Conservation (phyloP, 2,888 invertebrate genomes). For the Nemapogon koenigi region DNA sequence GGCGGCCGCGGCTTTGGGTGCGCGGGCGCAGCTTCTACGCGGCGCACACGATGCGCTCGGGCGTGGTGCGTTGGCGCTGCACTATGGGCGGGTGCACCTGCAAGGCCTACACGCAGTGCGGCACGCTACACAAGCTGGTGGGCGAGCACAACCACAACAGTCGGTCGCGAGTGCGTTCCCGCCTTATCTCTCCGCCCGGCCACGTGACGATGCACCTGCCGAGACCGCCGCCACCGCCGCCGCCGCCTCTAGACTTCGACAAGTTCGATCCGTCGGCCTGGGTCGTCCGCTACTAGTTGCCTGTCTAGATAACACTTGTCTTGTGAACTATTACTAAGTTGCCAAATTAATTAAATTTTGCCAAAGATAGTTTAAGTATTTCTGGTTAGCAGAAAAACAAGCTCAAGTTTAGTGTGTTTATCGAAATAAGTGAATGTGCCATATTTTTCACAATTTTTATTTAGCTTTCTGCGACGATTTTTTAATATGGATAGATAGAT, state of each 20-base stretch:
- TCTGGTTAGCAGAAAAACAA: no score
- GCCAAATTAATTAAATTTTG: no score
- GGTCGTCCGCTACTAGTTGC: constrained; percentile 39
- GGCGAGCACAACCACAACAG: constrained; percentile 54
- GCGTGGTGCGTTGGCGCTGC: constrained; percentile 55
- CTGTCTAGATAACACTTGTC: not conserved
- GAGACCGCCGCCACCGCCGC: constrained; percentile 37
- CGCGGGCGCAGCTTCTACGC: constrained; percentile 57
- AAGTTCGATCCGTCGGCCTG: constrained; percentile 52
- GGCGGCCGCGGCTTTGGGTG: constrained; percentile 54
- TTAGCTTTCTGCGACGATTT: no score
- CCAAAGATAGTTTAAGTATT: no score
- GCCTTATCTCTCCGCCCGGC: constrained; percentile 3
- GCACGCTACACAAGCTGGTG: constrained; percentile 49
- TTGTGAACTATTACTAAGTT: no score
- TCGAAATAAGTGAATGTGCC: no score
- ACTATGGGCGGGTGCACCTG: constrained; percentile 59
- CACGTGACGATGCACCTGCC: constrained; percentile 19
- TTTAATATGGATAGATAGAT: no score
- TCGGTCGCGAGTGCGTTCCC: constrained; percentile 20
- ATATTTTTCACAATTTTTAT: no score
- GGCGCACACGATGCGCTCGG: constrained; percentile 57
- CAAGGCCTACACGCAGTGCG: constrained; percentile 55
- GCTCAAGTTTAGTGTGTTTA: no score
- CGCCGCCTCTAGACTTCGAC: constrained; percentile 41